Evolutionary conservation across 2,113 vertebrate genomes (phyloP).

Genomic region (Tragelaphus imberbis): DNA sequence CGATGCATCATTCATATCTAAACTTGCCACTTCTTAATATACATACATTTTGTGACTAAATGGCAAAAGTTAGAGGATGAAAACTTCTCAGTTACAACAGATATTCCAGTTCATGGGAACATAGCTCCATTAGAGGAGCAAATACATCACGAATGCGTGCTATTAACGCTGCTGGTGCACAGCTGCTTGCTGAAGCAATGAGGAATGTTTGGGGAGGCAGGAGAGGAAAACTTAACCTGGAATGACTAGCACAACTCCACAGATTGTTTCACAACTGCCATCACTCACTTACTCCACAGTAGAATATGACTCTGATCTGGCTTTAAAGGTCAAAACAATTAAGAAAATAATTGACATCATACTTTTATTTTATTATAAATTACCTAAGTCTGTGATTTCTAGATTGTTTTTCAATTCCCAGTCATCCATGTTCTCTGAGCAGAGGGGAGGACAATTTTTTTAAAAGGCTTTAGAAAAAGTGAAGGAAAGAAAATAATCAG

Average conservation of each 20-base stretch:
- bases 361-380: neutral
- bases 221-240: neutral
- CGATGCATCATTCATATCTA: neutral
- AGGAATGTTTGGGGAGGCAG: neutral
- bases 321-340: constrained; percentile 7
- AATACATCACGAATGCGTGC: neutral
- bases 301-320: neutral
- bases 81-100: neutral
- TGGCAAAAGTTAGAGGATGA: neutral
- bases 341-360: neutral
- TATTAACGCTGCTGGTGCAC: neutral
- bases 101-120: neutral
- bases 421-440: neutral
- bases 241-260: neutral
- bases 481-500: constrained; percentile 2
- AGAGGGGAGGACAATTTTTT: neutral
- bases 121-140: neutral
- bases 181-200: neutral
- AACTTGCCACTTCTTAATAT: neutral
- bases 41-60: neutral
- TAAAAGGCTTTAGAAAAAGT: neutral
- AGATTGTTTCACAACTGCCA: neutral
- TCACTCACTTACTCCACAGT: neutral
- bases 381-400: neutral
- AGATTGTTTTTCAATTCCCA: constrained; percentile 13